phyloP scores from a whole-genome alignment of 2,797 vertebrate genomes.

The Emydoidea blandingii region DNA sequence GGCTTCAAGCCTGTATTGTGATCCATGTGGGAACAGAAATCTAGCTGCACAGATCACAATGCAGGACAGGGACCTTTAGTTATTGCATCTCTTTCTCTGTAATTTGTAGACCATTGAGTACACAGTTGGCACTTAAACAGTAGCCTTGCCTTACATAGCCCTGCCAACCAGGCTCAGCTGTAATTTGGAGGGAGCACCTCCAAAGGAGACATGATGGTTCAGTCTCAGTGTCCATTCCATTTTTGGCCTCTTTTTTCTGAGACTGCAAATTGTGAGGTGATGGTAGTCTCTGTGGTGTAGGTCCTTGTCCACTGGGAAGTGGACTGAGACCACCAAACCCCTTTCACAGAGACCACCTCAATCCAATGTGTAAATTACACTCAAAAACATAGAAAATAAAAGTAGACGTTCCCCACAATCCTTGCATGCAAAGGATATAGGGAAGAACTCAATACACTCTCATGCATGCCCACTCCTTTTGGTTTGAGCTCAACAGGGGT shows the following conservation, averaged over 20 bases:
- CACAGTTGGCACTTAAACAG: background rate
- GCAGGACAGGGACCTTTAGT: background rate
- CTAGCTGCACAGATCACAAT: too few relatives aligned
- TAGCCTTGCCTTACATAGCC: background rate
- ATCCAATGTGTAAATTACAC: background rate
- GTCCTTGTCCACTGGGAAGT: background rate
- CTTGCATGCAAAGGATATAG: background rate
- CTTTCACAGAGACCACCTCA: background rate
- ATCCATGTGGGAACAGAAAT: background rate
- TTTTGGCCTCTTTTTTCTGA: background rate
- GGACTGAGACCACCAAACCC: background rate
- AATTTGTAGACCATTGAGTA: background rate
- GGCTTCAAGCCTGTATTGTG: background rate
- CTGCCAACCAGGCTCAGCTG: background rate
- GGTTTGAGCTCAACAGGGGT: background rate
- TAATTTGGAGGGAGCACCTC: background rate
- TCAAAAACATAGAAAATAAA: background rate
- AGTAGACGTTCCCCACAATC: background rate
- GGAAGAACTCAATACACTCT: background rate
- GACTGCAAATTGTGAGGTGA: background rate
- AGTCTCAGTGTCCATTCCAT: background rate
- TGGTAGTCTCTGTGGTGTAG: background rate
- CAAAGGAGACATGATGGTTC: background rate
- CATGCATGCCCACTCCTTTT: background rate
- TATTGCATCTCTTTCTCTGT: background rate